These are phyloP conservation scores for Phalera bucephala DNA, from an alignment of 2,888 invertebrate genomes.

Conservation along the genomic window DNA sequence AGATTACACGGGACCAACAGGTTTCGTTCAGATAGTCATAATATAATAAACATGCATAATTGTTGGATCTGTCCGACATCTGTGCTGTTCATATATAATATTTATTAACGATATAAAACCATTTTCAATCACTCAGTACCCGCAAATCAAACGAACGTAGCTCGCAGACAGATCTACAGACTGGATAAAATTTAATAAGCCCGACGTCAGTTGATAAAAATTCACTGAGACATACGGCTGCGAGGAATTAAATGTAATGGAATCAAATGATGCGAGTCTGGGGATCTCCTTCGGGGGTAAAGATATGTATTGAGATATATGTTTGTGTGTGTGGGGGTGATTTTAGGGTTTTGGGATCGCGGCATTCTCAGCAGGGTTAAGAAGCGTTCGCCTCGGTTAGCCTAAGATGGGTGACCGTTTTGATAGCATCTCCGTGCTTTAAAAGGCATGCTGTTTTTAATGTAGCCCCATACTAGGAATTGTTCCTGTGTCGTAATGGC, in stretches of 20 bases:
- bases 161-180: conserved; percentile 49
- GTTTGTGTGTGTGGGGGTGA: no score
- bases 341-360: no score
- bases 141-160: conserved; percentile 26
- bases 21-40: no score
- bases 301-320: not conserved
- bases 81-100: no score
- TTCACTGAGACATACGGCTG: conserved; percentile 61
- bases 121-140: not conserved
- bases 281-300: not conserved
- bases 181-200: conserved; percentile 71
- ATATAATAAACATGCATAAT: not conserved
- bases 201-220: conserved; percentile 53
- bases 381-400: no score
- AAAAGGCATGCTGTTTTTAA: no score
- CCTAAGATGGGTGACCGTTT: no score
- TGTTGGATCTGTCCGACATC: not conserved
- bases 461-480: no score
- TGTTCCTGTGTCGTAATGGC: no score
- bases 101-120: not conserved
- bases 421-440: no score
- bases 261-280: conserved; percentile 57
- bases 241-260: conserved; percentile 63
- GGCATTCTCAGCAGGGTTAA: no score
- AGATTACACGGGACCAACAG: no score